Base-by-base conservation (phyloP, 2,888 invertebrate species). In the Chrysolina haemoptera region DNA sequence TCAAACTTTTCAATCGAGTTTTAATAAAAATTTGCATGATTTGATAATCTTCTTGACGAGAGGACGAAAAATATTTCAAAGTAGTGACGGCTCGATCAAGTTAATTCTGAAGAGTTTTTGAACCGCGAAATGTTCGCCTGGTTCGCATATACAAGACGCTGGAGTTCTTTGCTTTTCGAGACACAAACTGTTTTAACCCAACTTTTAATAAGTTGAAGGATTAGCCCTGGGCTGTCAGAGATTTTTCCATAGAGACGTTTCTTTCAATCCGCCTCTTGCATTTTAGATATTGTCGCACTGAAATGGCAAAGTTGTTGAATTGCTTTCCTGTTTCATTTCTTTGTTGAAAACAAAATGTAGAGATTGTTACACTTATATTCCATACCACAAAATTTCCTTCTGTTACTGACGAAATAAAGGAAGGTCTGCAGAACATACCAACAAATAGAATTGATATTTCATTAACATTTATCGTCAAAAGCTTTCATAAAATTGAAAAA, bases 11-110 rank as follows among this genome's bases (percentile, higher is more conserved):
- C 84, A 80, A 85, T 85, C 83, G 84, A 84, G 85, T 86, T 84
- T 84, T 86, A 86, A 87, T 86, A 86, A 85, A 86, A 87, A 87
- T 88, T 87, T 87, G 87, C 87, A 88, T 87, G 86, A 87, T 87
- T 87, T 85, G 86, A 85, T 87, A 87, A 87, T 87, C 87, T 85
- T 81, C 82, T 80, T 81, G 71, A 63, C 71, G 82, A 79, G n/a
- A 74, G 80, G 81, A 77, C 80, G 83, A 82, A 84, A 85, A 84
- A 85, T 85, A 84, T 85, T 81, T 83, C 82, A 80, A 80, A 82
- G 81, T 81, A 85, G 85, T 84, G 85, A 85, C 85, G 84, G 86
- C 84, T 85, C 84, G 82, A 83, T 82, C 81, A 84, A 84, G 86
- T 86, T 87, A 86, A 86, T 87, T 87, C 85, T 82, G 83, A 84